These are phyloP conservation scores for Camptogramma bilineatum DNA, from an alignment of 2,888 invertebrate species.

Conservation along the genomic window DNA sequence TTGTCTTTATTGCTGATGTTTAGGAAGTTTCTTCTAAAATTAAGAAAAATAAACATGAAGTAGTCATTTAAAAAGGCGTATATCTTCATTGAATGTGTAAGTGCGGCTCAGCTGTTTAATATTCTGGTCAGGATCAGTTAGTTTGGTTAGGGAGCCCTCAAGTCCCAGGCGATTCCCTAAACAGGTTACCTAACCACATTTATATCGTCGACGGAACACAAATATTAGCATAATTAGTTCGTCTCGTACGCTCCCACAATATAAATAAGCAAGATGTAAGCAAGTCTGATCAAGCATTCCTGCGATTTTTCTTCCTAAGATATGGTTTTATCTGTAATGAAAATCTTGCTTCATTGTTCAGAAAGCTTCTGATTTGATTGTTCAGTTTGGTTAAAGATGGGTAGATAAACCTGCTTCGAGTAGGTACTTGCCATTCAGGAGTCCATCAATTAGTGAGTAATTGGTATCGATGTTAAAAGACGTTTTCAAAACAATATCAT, in stretches of 20 bases:
- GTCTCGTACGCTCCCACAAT: constrained; percentile 62
- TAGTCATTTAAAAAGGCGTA: constrained; percentile 33
- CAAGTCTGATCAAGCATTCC: constrained; percentile 52
- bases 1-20: not conserved
- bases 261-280: constrained; percentile 57
- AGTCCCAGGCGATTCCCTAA: constrained; percentile 78
- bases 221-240: constrained; percentile 80
- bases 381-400: constrained; percentile 16
- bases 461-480: constrained; percentile 22
- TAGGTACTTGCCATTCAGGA: constrained; percentile 22
- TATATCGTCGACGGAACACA: constrained; percentile 73
- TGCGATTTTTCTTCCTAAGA: constrained; percentile 42
- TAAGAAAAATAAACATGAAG: constrained; percentile 3
- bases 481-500: constrained; percentile 19
- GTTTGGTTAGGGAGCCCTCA: constrained; percentile 73
- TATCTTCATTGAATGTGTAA: constrained; percentile 71
- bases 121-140: constrained; percentile 73
- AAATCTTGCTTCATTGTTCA: constrained; percentile 21
- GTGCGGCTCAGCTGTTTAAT: constrained; percentile 62
- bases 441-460: constrained; percentile 31
- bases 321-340: constrained; percentile 32
- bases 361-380: constrained; percentile 15
- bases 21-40: not conserved
- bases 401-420: constrained; percentile 10
- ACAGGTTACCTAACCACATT: constrained; percentile 80